Conservation (phyloP, 1,140 invertebrate genomes). For the Heliothis virescens region DNA sequence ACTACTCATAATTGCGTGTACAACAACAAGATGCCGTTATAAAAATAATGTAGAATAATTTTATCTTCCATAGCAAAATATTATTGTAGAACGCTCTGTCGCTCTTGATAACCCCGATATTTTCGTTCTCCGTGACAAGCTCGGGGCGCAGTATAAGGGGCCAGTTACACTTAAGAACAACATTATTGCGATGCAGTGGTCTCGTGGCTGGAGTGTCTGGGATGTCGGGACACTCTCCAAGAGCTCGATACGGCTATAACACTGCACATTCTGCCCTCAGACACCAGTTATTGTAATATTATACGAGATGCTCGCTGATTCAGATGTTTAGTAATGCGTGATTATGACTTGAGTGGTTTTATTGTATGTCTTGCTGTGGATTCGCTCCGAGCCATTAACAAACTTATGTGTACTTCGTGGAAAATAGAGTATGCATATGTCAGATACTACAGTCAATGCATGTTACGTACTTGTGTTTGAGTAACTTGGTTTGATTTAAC, state of each 20-base stretch:
- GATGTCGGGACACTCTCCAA: conserved; percentile 57
- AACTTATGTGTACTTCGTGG: neutral
- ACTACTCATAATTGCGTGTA: neutral
- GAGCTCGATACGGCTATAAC: conserved; percentile 72
- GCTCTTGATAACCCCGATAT: conserved; percentile 36
- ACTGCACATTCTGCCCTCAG: conserved; percentile 63
- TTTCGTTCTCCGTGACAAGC: conserved; percentile 34
- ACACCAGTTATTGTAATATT: conserved; percentile 55
- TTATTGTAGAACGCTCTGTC: conserved; percentile 15
- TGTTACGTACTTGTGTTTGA: neutral
- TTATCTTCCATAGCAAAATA: conserved; percentile 38
- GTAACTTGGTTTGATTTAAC: no score
- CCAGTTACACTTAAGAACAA: conserved; percentile 69
- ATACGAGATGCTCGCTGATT: conserved; percentile 50
- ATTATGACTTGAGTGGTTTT: conserved; percentile 45
- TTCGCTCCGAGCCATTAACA: neutral
- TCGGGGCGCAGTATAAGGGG: conserved; percentile 32
- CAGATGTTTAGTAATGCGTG: conserved; percentile 48
- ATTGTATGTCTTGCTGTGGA: conserved; percentile 16
- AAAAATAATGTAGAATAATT: conserved; percentile 15
- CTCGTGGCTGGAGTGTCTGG: conserved; percentile 59
- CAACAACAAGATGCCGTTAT: conserved; percentile 1
- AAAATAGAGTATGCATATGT: neutral
- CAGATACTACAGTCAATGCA: neutral
- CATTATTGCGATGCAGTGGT: conserved; percentile 68